Percentiles rank a stretch among this genome's conserved stretches.
These are phyloP conservation scores for Carposina sasakii DNA, from an alignment of 1,140 invertebrate species.

Conservation along the genomic window DNA sequence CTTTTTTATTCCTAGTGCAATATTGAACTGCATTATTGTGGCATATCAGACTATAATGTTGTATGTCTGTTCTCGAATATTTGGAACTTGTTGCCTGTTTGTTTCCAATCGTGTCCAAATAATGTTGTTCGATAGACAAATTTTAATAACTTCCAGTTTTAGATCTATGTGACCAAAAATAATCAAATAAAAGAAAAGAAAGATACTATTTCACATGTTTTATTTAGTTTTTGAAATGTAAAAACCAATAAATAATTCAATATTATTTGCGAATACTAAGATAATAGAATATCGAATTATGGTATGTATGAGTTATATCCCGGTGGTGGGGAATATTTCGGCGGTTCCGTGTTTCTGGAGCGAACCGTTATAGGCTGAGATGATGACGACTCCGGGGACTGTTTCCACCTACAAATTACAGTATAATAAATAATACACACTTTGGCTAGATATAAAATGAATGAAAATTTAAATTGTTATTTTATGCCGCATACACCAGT, in stretches of 20 bases:
- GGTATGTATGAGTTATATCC: slow-evolving; percentile 50
- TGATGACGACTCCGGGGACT: slow-evolving; percentile 35
- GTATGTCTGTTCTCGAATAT: slow-evolving; percentile 48
- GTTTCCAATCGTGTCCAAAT: slow-evolving; percentile 39
- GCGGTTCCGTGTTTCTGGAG: slow-evolving; percentile 36
- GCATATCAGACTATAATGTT: slow-evolving; percentile 36
- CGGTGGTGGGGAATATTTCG: slow-evolving; percentile 51
- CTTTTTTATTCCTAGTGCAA: slow-evolving; percentile 31
- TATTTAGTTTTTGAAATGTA: not conserved
- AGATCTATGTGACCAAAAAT: slow-evolving; percentile 53
- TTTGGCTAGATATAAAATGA: too few relatives aligned
- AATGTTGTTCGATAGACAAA: slow-evolving; percentile 51
- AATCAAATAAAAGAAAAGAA: not conserved
- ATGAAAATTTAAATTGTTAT: too few relatives aligned
- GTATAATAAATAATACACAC: not conserved
- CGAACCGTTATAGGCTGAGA: slow-evolving; percentile 34
- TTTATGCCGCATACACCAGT: too few relatives aligned
- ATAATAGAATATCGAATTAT: slow-evolving; percentile 20
- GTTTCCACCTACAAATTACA: slow-evolving; percentile 48
- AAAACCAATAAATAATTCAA: slow-evolving; percentile 31
- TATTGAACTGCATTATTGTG: slow-evolving; percentile 57
- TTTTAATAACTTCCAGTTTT: slow-evolving; percentile 39
- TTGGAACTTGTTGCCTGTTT: slow-evolving; percentile 51
- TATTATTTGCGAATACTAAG: too few relatives aligned
- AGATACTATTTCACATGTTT: not conserved